Evolutionary conservation across 2,888 invertebrate genomes (phyloP).

Genomic region (Andrena marginata): DNA sequence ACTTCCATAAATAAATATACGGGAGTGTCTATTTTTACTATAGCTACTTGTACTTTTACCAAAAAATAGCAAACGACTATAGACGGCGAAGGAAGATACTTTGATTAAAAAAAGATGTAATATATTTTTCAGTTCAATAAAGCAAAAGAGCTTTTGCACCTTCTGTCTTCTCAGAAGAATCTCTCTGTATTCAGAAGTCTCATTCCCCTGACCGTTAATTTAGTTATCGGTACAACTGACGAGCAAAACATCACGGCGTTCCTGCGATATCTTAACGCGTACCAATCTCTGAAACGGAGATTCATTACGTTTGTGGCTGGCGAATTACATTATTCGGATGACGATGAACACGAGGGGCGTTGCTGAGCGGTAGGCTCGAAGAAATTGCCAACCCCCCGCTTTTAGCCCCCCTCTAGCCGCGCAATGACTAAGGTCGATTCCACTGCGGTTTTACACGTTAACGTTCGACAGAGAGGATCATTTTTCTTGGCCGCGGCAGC

Average conservation of each 20-base stretch:
- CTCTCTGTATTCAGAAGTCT: not conserved
- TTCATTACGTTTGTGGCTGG: constrained; percentile 26
- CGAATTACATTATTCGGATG: constrained; percentile 5
- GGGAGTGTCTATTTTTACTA: too few species aligned
- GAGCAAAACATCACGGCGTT: not conserved
- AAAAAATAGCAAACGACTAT: too few species aligned
- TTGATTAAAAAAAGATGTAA: too few species aligned
- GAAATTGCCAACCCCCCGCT: constrained; percentile 13
- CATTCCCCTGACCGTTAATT: not conserved
- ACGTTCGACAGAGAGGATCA: constrained; percentile 38
- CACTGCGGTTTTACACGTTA: constrained; percentile 52
- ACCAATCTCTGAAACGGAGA: not conserved
- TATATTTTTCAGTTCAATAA: too few species aligned
- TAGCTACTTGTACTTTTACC: too few species aligned
- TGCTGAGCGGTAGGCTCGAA: constrained; percentile 1
- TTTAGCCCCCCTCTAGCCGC: not conserved
- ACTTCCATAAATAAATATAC: too few species aligned
- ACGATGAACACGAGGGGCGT: constrained; percentile 5
- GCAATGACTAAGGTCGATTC: constrained; percentile 34
- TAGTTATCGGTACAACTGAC: not conserved
- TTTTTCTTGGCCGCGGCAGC: constrained; percentile 33
- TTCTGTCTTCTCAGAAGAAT: not conserved
- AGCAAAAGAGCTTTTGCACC: not conserved
- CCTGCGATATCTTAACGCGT: not conserved
- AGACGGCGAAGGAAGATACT: too few species aligned